These are phyloP conservation scores for Anabacerthia variegaticeps DNA, from an alignment of 2,797 vertebrate species.

Conservation along the genomic window DNA sequence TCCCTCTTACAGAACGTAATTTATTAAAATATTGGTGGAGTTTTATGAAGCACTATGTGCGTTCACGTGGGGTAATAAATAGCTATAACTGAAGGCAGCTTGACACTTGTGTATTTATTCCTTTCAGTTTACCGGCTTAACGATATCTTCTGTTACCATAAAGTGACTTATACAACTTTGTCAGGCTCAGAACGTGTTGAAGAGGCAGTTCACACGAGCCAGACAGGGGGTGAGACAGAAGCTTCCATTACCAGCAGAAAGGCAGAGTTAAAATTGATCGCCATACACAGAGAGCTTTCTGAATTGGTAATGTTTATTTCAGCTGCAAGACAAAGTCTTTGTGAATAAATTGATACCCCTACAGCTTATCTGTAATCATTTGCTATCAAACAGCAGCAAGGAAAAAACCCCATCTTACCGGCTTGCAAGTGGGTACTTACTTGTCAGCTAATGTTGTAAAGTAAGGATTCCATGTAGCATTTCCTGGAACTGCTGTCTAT, in stretches of 20 bases:
- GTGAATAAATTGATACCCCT: constrained; percentile 39
- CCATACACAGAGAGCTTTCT: neutral
- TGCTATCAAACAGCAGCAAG: constrained; percentile 5
- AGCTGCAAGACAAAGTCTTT: constrained; percentile 32
- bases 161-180: constrained; percentile 28
- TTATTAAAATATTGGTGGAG: neutral
- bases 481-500: neutral
- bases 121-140: constrained; percentile 17
- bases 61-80: constrained; percentile 5
- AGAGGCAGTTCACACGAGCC: neutral
- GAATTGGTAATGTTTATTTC: constrained; percentile 19
- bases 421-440: neutral
- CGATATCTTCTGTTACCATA: neutral
- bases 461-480: neutral
- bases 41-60: neutral
- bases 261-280: constrained; percentile 53
- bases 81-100: neutral
- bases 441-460: neutral
- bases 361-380: constrained; percentile 61
- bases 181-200: constrained; percentile 5
- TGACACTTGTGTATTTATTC: constrained; percentile 20
- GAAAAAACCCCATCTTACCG: constrained; percentile 12
- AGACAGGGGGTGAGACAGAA: constrained; percentile 7
- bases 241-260: constrained; percentile 49
- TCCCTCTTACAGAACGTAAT: neutral